Conservation (phyloP, 2,888 invertebrate genomes). For the Aphodius granarius region DNA sequence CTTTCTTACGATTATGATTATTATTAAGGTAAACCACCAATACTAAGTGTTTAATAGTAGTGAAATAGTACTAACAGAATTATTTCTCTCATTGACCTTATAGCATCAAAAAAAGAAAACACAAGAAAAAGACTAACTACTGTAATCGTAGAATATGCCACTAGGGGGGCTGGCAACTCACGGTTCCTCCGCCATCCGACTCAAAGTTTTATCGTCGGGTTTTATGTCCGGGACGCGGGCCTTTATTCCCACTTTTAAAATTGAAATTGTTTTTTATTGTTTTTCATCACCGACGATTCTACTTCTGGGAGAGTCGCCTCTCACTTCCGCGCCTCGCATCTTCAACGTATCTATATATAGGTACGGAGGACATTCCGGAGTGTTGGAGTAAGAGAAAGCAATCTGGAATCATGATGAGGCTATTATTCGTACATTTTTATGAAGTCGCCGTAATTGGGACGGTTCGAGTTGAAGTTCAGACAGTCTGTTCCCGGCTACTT, state of each 20-base stretch:
- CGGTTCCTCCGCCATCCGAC: neutral
- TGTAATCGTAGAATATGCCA: neutral
- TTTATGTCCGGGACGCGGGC: neutral
- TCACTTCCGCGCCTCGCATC: neutral
- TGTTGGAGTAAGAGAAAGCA: neutral
- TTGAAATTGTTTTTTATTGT: conserved; percentile 1
- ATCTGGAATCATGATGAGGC: neutral
- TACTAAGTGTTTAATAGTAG: too few species aligned
- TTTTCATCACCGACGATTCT: neutral
- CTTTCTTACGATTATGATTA: too few species aligned
- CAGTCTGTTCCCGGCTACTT: neutral
- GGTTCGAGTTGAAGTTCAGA: neutral
- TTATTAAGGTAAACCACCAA: too few species aligned
- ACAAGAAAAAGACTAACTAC: neutral
- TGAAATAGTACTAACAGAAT: too few species aligned
- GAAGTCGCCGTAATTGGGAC: neutral
- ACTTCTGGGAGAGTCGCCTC: neutral
- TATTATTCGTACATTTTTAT: neutral
- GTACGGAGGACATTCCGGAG: neutral
- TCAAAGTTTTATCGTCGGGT: neutral
- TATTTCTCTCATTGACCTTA: too few species aligned
- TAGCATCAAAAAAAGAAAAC: too few species aligned
- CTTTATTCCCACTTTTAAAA: neutral
- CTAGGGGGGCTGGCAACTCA: neutral
- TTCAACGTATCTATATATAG: neutral